Evolutionary conservation across 2,797 vertebrate species (phyloP), one percentile per base, ranked within the genome.

Genomic region (Macroramphosus scolopax): DNA sequence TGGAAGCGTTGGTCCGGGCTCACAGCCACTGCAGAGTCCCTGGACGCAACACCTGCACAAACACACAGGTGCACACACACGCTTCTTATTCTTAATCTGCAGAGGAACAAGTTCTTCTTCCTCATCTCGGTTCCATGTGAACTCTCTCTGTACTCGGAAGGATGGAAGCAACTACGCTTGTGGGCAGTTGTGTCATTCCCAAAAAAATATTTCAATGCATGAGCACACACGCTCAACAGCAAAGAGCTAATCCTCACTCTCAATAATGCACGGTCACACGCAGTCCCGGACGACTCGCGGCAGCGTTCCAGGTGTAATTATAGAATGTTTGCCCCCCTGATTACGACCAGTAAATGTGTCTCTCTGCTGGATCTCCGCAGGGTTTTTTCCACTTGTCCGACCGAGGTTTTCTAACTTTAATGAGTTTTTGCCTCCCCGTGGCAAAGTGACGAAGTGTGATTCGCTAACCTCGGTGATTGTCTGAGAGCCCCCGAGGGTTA

Each of bases 301-400:
- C 68, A 51, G 37, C 75, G 77, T 78, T 84, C 63, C 78, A 75
- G 76, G 72, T 81, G 77, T 85, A 84, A 86, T 82, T 82, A 79
- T 69, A 78, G 72, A 75, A 58, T 29, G 71, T 63, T 56, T 72
- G 52, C 65, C 51, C 69, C 68, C 63, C 46, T 65, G 54, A 67
- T 70, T 68, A 63, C 22, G 2, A 38, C 67, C 37, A 33, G 44
- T 72, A 77, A 78, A 78, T 67, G 68, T 26, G 10, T 13, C n/a
- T 75, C 62, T 70, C 55, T 14, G 41, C 75, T 56, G 64, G 58
- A 69, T 70, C 63, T 76, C 77, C n/a, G 33, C 54, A 45, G 63
- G 78, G 78, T 65, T 81, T 85, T 42, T 17, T 78, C 80, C 81
- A 83, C 80, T 70, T 67, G 76, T 80, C 73, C 75, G 66, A 17